Base-by-base conservation (phyloP, 2,888 invertebrate species). In the Ophioninae sp. region DNA sequence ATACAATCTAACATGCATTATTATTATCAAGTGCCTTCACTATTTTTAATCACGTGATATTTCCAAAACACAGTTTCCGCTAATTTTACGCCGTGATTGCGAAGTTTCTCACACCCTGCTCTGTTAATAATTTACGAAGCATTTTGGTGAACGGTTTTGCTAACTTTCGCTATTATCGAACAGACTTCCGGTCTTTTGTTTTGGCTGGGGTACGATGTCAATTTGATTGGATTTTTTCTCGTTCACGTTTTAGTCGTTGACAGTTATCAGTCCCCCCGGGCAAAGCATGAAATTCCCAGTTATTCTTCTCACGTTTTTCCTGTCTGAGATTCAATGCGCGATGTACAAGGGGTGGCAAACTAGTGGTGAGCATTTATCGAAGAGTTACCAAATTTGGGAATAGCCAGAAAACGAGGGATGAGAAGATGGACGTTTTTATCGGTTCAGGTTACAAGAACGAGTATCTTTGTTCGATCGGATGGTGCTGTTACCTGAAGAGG, bases 401-500 rank as follows among this genome's bases (percentile, higher is more conserved):
- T n/a, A 9, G 44, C 39, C 7, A 41, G 41, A 61, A 6, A 10
- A 20, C n/a, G 0, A 44, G 9, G 13, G 13, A 13, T 1, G 17
- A 10, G 44, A 10, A 37, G 37, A 30, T 74, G 56, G 10, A 44
- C 44, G 10, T 68, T 7, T 17, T 72, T 37, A n/a, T 20, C 37
- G 8, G 37, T 9, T 41, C 7, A 84, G 79, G 79, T 81, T 76
- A 82, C 76, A 77, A 77, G 22, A 68, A 82, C 73, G 84, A 73
- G 13, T 63, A 72, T 64, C 7, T 72, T 72, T 81, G 68, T 64
- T 51, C 76, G 44, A 39, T 84, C 73, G 85, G 84, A 76, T 92
- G 90, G 90, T 84, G 88, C 81, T 82, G 81, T 82, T 89, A 88
- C 71, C 44, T 88, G 67, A 90, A 89, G 82, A 87, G 87, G 6